A percentile compares a stretch with the other conserved stretches of the same genome.
Conservation (phyloP, 2,797 vertebrate genomes). For the Microcaecilia unicolor region DNA sequence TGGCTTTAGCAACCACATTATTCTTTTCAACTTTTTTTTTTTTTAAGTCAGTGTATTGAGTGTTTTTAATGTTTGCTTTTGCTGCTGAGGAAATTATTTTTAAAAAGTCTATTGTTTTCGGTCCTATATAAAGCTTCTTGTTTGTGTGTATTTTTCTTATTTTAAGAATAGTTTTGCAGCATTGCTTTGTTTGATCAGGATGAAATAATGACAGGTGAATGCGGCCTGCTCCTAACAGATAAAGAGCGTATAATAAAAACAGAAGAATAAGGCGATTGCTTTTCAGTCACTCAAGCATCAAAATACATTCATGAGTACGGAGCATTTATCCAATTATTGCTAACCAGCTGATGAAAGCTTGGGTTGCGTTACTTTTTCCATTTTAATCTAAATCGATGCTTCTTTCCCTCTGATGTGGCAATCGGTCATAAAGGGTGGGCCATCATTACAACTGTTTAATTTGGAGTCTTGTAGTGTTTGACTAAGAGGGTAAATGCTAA, state of each 20-base stretch:
- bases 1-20: no score
- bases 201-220: conserved; percentile 41
- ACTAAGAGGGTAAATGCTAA: conserved; percentile 99
- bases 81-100: conserved; percentile 1
- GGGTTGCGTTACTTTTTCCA: conserved; percentile 72
- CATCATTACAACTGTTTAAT: conserved; percentile 99
- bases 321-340: conserved; percentile 93
- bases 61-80: background rate
- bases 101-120: background rate
- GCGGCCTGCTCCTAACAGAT: conserved; percentile 76
- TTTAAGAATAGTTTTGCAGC: conserved; percentile 23
- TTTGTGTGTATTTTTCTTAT: conserved; percentile 15
- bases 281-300: conserved; percentile 81
- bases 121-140: conserved; percentile 4
- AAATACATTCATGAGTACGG: conserved; percentile 70
- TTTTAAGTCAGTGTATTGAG: background rate
- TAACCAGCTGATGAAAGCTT: conserved; percentile 72
- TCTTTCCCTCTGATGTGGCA: conserved; percentile 81
- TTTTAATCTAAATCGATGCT: conserved; percentile 91
- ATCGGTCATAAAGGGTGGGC: conserved; percentile 92
- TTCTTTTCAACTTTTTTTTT: background rate
- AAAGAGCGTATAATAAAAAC: conserved; percentile 73
- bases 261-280: conserved; percentile 58
- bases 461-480: conserved; percentile 97
- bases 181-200: conserved; percentile 42